Evolutionary conservation across 2,113 vertebrate species (phyloP).

Genomic region (Neopipo cinnamomea): DNA sequence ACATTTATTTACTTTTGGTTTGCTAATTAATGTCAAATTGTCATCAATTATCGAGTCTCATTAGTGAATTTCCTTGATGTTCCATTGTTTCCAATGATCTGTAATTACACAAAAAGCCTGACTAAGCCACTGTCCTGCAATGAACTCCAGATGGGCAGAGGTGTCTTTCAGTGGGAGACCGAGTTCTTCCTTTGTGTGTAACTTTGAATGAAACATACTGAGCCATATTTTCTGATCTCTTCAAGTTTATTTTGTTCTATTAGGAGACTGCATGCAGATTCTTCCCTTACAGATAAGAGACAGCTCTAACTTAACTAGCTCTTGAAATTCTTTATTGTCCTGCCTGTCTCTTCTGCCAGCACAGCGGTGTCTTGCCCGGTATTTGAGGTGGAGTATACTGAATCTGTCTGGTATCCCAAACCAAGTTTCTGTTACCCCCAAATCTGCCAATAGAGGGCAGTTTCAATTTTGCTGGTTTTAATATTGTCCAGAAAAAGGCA

Average conservation of each 20-base stretch:
- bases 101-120: background rate
- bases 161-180: background rate
- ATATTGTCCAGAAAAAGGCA: background rate
- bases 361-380: background rate
- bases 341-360: background rate
- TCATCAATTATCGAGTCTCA: constrained; percentile 21
- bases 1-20: constrained; percentile 24
- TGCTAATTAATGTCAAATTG: constrained; percentile 26
- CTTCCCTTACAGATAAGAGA: background rate
- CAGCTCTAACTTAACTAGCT: background rate
- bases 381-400: background rate
- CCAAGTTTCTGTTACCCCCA: background rate
- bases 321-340: background rate
- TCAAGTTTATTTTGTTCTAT: background rate
- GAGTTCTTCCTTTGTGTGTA: background rate
- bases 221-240: background rate
- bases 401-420: background rate
- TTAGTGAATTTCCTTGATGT: constrained; percentile 32
- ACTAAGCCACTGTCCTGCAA: background rate
- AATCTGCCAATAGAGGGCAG: constrained; percentile 18
- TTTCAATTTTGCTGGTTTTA: background rate
- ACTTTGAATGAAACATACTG: background rate
- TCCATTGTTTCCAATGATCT: constrained; percentile 14
- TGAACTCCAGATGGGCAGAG: constrained; percentile 18
- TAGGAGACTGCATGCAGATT: background rate